Base-by-base conservation (phyloP, 2,113 vertebrate genomes). In the Nanorana parkeri region DNA sequence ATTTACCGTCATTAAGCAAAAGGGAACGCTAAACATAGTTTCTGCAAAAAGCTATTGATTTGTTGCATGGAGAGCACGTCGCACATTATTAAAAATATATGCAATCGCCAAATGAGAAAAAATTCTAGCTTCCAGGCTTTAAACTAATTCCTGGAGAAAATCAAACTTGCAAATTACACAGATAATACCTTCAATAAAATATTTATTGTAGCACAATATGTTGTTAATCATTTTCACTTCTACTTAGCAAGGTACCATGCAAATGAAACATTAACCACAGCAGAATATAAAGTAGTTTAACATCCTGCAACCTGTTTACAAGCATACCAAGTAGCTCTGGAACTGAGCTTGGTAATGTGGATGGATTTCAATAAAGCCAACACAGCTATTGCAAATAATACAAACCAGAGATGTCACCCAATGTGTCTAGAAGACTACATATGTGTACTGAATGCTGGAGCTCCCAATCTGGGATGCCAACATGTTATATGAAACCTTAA, bases 201-300 rank as follows among this genome's bases (percentile, higher is more conserved):
- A 91, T 90, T 91, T 90, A 88, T 88, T 83, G 83, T 85, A 86
- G 81, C 78, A 83, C 85, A 81, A 87, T 79, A 63, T 89, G 86
- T 86, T 89, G 84, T 87, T 93, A 89, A 85, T 89, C 84, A 76
- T 84, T 82, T 88, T 86, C 87, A 86, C 88, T 90, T 77, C 84
- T 89, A 84, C 89, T 92, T 84, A 86, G 81, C 29, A 84, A 86
- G 85, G 85, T 89, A 83, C 78, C 88, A 86, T 69, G n/a, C 83
- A 86, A 91, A 90, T 88, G 87, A 91, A 92, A 92, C 92, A 90
- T 88, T 91, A 93, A 90, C 81, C 73, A 83, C 52, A 41, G 54
- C 51, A 81, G 89, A 89, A 88, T 86, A 88, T 87, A 90, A 92
- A 91, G 85, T 36, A 88, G 71, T 23, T 55, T 84, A 84, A 85